Evolutionary conservation across 2,888 invertebrate genomes (phyloP), one percentile per base, ranked within the genome.

Genomic region (Euphydryas editha): DNA sequence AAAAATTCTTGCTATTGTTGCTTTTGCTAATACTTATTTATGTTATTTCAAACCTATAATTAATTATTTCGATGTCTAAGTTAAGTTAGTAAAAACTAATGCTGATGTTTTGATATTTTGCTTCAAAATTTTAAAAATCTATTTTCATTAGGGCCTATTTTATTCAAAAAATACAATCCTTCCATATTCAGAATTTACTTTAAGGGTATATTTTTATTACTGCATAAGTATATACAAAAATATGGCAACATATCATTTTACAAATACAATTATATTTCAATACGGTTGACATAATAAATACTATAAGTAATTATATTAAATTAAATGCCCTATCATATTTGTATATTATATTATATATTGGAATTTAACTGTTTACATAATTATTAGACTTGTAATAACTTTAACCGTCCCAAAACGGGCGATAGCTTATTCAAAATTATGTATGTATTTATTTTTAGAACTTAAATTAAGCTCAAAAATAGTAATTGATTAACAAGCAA

Each of bases 241-340:
- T 74, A 81, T 84, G 78, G 81, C 81, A 71, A 89, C 88, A 88
- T 89, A 89, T 89, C 88, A 89, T 86, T 87, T 87, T 84, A 76
- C 73, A 79, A 80, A 77, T 79, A 78, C 79, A 76, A 80, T 82
- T 82, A 70, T 72, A 68, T 46, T 39, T 60, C 30, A 47, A 24
- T 44, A 62, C 59, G 39, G 47, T 37, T 55, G 56, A 49, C 37
- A 58, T 64, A 59, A 36, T 44, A 18, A 30, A 37, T 42, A 49
- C 44, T 56, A 21, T 51, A 51, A 49, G 39, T 57, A 60, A 20
- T 54, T 67, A 62, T 46, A 46, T 58, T 20, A 24, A 62, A 49
- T 46, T 30, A 54, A 64, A 21, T 46, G 51, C 46, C 67, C 61
- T 54, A 61, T 58, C 54, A 64, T 64, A 56, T 39, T 63, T 30